Conservation (phyloP, 2,888 invertebrate genomes). For the Ophion ellenae region DNA sequence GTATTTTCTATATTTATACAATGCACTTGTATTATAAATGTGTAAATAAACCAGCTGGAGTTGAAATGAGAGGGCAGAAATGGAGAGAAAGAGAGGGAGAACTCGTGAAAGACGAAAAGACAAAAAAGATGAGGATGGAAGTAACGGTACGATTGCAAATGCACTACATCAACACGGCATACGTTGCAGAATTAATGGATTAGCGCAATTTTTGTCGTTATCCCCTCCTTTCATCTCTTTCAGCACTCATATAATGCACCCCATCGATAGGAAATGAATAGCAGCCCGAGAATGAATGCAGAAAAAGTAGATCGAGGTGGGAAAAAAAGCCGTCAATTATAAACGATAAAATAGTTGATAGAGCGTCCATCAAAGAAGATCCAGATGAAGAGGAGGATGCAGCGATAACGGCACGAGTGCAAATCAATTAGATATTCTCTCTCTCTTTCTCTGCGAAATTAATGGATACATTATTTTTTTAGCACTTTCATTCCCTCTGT, state of each 20-base stretch:
- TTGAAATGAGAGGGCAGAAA: constrained; percentile 41
- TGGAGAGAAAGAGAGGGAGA: neutral
- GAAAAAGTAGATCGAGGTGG: neutral
- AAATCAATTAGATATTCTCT: constrained; percentile 15
- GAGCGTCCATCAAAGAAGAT: neutral
- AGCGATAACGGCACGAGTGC: constrained; percentile 13
- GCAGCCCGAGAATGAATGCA: neutral
- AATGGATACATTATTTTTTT: constrained; percentile 6
- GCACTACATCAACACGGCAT: neutral
- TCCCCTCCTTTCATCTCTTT: constrained; percentile 11
- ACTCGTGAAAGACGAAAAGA: constrained; percentile 5
- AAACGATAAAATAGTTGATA: neutral
- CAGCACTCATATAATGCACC: neutral
- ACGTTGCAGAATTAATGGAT: constrained; percentile 26
- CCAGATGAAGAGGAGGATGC: neutral
- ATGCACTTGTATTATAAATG: constrained; percentile 59
- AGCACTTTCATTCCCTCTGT: neutral
- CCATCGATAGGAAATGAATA: constrained; percentile 14
- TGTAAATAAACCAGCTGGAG: constrained; percentile 18
- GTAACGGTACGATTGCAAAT: constrained; percentile 40
- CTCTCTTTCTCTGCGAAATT: neutral
- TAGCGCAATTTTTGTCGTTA: constrained; percentile 5
- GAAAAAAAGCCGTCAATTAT: neutral
- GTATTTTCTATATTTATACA: constrained; percentile 48
- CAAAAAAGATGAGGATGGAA: constrained; percentile 24